Percentiles rank a stretch among this genome's conserved stretches.
phyloP scores from a whole-genome alignment of 2,888 invertebrate species.

The Mythimna loreyi region DNA sequence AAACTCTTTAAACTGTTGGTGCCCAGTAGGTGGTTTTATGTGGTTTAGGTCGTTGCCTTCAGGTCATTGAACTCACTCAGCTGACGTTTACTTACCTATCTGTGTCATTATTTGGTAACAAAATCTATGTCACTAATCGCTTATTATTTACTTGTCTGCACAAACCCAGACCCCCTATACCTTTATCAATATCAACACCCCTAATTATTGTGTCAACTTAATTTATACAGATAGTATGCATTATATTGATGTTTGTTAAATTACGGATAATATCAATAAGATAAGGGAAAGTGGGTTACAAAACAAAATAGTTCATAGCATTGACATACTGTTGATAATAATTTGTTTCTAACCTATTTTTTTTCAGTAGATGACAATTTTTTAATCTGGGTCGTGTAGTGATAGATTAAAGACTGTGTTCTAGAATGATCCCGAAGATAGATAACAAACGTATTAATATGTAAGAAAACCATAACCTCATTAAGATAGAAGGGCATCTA shows the following conservation, averaged over 20 bases:
- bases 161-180: background rate
- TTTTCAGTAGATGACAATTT: background rate
- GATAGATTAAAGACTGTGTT: background rate
- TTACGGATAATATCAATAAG: constrained; percentile 33
- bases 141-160: background rate
- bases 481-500: too few relatives aligned
- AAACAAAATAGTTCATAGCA: constrained; percentile 54
- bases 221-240: background rate
- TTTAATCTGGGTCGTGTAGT: background rate
- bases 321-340: constrained; percentile 54
- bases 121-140: too few relatives aligned
- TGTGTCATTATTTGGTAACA: too few relatives aligned
- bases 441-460: too few relatives aligned
- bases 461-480: too few relatives aligned
- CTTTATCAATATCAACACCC: background rate
- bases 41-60: too few relatives aligned
- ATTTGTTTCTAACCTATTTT: constrained; percentile 39
- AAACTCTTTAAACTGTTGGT: too few relatives aligned
- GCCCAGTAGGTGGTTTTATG: too few relatives aligned
- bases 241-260: constrained; percentile 23
- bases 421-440: background rate
- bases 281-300: constrained; percentile 57
- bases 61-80: too few relatives aligned
- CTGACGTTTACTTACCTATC: too few relatives aligned
- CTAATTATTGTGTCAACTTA: background rate